A percentile compares a stretch with the other conserved stretches of the same genome.
Conservation (phyloP, 2,888 invertebrate species). For the Leptinotarsa haldemani region DNA sequence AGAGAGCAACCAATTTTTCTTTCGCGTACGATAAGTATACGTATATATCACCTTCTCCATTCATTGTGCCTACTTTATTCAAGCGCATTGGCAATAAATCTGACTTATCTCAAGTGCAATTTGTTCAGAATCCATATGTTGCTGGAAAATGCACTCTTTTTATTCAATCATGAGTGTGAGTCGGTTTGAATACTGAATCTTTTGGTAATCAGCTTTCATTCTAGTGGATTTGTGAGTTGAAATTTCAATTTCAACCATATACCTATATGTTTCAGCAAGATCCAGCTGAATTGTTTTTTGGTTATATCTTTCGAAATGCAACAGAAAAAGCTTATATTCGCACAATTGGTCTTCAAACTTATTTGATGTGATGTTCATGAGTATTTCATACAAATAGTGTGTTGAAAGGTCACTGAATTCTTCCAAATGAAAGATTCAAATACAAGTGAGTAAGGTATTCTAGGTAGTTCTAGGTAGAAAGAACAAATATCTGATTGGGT, state of each 20-base stretch:
- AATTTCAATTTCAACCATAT: not conserved
- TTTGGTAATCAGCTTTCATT: not conserved
- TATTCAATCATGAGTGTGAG: not conserved
- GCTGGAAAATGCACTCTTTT: not conserved
- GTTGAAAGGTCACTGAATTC: too few relatives aligned
- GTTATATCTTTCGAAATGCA: too few relatives aligned
- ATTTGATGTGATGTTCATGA: too few relatives aligned
- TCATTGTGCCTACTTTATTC: slow-evolving; percentile 1
- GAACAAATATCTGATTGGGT: too few relatives aligned
- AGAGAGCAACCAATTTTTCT: not conserved
- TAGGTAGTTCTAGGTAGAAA: too few relatives aligned
- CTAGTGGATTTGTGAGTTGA: not conserved
- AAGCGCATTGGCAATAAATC: slow-evolving; percentile 1
- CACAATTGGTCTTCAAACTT: too few relatives aligned
- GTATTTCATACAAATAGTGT: too few relatives aligned
- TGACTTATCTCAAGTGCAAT: not conserved
- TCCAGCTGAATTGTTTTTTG: too few relatives aligned
- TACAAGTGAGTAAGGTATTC: too few relatives aligned
- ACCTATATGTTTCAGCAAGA: too few relatives aligned
- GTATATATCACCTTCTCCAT: not conserved
- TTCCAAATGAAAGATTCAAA: too few relatives aligned
- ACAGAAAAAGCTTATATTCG: too few relatives aligned
- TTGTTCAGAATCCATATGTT: not conserved
- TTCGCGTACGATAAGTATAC: not conserved
- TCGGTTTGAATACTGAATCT: not conserved